Evolutionary conservation across 2,888 invertebrate genomes (phyloP).

Genomic region (Drosophila aldrichi): DNA sequence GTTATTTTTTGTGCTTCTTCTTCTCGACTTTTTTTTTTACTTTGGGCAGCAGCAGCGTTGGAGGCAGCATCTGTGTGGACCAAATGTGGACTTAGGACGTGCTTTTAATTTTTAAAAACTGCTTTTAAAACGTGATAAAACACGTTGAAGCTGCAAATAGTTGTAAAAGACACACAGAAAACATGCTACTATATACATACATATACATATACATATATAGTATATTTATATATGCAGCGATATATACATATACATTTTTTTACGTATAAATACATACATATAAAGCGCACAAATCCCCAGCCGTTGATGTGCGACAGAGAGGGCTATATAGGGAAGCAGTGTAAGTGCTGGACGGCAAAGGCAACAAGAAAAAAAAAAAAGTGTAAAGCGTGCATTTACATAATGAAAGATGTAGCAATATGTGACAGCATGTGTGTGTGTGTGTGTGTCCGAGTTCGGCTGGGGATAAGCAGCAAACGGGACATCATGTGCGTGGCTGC

Average conservation of each 20-base stretch:
- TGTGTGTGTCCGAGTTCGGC: constrained; percentile 32
- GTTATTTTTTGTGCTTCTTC: background rate
- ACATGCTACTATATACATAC: constrained; percentile 10
- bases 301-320: constrained; percentile 33
- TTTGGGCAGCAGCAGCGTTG: constrained; percentile 21
- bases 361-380: constrained; percentile 42
- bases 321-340: constrained; percentile 22
- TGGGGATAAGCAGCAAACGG: constrained; percentile 66
- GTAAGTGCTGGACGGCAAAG: constrained; percentile 46
- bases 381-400: constrained; percentile 84
- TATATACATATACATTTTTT: constrained; percentile 16
- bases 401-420: constrained; percentile 83
- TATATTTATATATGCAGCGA: constrained; percentile 40
- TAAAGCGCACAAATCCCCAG: constrained; percentile 59
- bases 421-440: constrained; percentile 45
- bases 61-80: constrained; percentile 54
- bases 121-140: constrained; percentile 83
- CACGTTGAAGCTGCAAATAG: constrained; percentile 75
- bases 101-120: constrained; percentile 83
- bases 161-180: constrained; percentile 31
- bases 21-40: no score
- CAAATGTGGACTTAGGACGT: constrained; percentile 82
- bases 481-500: constrained; percentile 73
- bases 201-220: constrained; percentile 3
- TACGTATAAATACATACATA: no score